A percentile compares a stretch with the other conserved stretches of the same genome.
Conservation (phyloP, 2,797 vertebrate genomes). For the Vultur gryphus region DNA sequence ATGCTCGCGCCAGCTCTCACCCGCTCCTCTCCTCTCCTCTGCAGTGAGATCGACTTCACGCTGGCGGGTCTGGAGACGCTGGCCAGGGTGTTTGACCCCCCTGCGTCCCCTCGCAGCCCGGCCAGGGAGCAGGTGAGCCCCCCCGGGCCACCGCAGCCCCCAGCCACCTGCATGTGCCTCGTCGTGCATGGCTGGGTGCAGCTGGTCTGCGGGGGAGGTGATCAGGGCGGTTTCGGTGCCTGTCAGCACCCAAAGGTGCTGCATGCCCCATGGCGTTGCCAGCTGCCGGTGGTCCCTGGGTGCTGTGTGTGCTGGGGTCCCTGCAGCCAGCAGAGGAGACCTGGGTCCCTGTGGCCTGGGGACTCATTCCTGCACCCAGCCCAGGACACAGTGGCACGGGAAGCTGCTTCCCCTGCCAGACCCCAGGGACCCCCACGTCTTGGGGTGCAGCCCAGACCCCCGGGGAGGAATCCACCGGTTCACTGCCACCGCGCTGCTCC, state of each 20-base stretch:
- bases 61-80: slow-evolving; percentile 89
- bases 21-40: not conserved
- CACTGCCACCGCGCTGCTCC: not conserved
- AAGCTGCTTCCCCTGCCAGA: not conserved
- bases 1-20: accelerated
- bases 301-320: not conserved
- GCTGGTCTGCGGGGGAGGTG: not conserved
- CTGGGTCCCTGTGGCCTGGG: not conserved
- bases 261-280: accelerated
- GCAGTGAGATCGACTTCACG: slow-evolving; percentile 91
- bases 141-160: not conserved
- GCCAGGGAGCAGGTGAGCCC: slow-evolving; percentile 82
- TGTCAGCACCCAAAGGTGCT: not conserved
- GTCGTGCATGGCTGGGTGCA: accelerated
- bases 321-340: not conserved
- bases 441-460: not conserved
- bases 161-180: not conserved
- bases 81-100: slow-evolving; percentile 91
- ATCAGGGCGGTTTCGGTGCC: not conserved
- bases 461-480: accelerated
- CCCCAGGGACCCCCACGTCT: too few species aligned
- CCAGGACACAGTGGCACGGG: accelerated
- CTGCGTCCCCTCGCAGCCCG: slow-evolving; percentile 84
- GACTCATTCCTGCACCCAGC: not conserved
- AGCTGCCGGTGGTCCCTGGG: not conserved